These are phyloP conservation scores for Pseudobourletiella spinata DNA, from an alignment of 1,140 invertebrate genomes.

Conservation along the genomic window DNA sequence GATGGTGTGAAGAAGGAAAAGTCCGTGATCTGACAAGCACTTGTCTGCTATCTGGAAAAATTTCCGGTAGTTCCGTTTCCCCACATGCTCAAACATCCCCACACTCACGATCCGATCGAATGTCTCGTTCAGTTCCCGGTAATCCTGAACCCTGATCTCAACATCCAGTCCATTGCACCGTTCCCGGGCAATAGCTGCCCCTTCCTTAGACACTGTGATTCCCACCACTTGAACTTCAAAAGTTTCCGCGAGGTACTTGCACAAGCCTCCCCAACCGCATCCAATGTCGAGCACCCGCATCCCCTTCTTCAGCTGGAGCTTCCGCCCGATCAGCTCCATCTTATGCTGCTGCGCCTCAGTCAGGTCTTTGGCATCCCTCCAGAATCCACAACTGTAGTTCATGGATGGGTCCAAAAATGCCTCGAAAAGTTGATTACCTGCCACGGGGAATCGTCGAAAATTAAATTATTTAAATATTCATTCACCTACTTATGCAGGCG, in stretches of 20 bases:
- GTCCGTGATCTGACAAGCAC: constrained; percentile 19
- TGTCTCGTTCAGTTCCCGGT: constrained; percentile 12
- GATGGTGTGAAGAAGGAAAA: constrained; percentile 26
- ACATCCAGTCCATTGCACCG: constrained; percentile 10
- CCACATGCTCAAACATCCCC: constrained; percentile 31
- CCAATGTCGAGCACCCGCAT: constrained; percentile 16
- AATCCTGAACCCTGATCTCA: constrained; percentile 10
- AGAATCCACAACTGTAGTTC: constrained; percentile 28
- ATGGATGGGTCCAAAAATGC: constrained; percentile 22
- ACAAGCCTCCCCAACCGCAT: constrained; percentile 12
- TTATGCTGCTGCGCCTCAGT: not conserved
- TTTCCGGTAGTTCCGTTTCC: constrained; percentile 20
- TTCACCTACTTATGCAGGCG: no score
- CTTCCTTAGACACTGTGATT: constrained; percentile 7
- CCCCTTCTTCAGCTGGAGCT: constrained; percentile 8
- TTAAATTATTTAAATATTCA: no score
- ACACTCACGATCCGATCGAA: constrained; percentile 26
- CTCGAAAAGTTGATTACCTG: constrained; percentile 30
- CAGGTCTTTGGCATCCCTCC: constrained; percentile 15
- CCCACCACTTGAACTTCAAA: constrained; percentile 10
- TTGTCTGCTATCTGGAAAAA: constrained; percentile 19
- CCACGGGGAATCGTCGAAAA: no score
- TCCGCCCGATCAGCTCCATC: not conserved
- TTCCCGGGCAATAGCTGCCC: not conserved
- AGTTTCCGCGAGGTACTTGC: constrained; percentile 6